Conservation (phyloP, 2,797 vertebrate species). For the Capromys pilorides region DNA sequence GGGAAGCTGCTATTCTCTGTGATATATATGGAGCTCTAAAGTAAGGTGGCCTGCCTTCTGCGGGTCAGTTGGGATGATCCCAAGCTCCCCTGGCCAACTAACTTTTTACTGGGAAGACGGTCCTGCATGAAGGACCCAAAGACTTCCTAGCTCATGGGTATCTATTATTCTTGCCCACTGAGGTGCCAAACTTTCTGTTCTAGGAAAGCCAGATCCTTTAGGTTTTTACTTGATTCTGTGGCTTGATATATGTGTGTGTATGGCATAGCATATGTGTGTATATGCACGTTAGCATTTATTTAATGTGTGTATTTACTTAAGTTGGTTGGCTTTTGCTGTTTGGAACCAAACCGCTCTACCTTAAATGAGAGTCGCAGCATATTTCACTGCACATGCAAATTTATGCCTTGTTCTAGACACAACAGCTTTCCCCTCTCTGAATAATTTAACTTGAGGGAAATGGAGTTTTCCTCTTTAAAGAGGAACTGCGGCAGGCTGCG, state of each 20-base stretch:
- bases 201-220: not conserved
- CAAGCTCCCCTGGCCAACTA: not conserved
- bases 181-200: not conserved
- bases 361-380: not conserved
- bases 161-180: not conserved
- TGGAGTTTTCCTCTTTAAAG: not conserved
- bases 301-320: not conserved
- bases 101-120: not conserved
- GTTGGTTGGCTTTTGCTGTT: not conserved
- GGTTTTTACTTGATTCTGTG: slow-evolving; percentile 14
- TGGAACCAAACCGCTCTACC: not conserved
- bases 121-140: not conserved
- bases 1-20: not conserved
- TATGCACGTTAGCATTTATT: not conserved
- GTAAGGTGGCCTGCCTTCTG: not conserved
- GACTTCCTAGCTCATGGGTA: not conserved
- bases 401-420: not conserved
- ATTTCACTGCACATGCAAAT: not conserved
- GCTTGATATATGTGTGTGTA: not conserved
- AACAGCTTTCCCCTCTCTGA: not conserved
- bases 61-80: not conserved
- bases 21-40: not conserved
- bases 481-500: not conserved
- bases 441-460: slow-evolving; percentile 26
- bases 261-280: not conserved